These are phyloP conservation scores for Trichosurus vulpecula DNA, from an alignment of 2,797 vertebrate species.

Conservation along the genomic window DNA sequence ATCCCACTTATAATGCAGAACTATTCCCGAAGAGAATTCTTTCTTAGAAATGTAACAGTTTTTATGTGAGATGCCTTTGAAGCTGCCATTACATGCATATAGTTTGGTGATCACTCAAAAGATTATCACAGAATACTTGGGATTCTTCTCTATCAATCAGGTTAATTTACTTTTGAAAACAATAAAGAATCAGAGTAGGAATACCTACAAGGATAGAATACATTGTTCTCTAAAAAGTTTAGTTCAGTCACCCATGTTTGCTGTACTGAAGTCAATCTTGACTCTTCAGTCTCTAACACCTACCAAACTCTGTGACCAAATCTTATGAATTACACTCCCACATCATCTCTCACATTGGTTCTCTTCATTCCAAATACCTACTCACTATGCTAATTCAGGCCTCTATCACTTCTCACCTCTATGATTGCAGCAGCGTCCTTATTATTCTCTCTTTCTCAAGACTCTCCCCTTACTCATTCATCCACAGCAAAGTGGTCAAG, in stretches of 20 bases:
- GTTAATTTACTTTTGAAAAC: neutral
- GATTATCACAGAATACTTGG: neutral
- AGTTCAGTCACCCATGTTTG: neutral
- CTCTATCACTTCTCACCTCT: neutral
- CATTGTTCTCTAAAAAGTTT: neutral
- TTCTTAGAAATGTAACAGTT: neutral
- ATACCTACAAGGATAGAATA: neutral
- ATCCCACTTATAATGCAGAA: neutral
- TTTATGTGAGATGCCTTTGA: neutral
- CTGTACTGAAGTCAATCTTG: neutral
- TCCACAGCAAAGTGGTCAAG: neutral
- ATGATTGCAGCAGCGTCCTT: neutral
- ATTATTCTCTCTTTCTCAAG: neutral
- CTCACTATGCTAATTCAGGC: neutral
- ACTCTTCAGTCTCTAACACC: neutral
- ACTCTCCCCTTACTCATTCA: neutral
- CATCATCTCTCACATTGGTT: neutral
- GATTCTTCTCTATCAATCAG: neutral
- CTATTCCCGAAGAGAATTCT: neutral
- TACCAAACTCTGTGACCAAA: neutral
- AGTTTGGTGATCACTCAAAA: neutral
- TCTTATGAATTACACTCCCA: neutral
- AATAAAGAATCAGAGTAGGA: neutral
- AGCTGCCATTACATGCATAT: neutral
- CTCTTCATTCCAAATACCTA: neutral